These are phyloP conservation scores for Elaphurus davidianus DNA, from an alignment of 2,113 vertebrate genomes.

Conservation along the genomic window DNA sequence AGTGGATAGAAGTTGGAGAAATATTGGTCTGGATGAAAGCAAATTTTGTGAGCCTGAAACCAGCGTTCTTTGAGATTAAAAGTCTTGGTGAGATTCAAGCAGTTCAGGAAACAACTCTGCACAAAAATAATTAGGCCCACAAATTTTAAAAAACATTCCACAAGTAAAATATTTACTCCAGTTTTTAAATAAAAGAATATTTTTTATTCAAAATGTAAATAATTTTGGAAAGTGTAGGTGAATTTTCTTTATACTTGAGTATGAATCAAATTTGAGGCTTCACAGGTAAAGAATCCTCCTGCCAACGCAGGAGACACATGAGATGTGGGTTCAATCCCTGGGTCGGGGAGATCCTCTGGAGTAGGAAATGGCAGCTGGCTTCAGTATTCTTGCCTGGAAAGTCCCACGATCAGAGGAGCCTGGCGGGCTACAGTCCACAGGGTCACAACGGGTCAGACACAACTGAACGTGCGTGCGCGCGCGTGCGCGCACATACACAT, in stretches of 20 bases:
- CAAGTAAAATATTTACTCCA: not conserved
- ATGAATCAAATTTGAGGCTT: not conserved
- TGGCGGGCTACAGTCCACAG: not conserved
- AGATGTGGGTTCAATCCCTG: not conserved
- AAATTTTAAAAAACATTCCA: not conserved
- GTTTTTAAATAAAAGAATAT: not conserved
- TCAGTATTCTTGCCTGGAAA: not conserved
- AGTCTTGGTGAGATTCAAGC: not conserved
- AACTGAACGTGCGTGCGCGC: not conserved
- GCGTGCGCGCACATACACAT: not conserved
- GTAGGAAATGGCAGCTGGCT: not conserved
- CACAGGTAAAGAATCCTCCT: not conserved
- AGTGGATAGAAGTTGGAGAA: not conserved
- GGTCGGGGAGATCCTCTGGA: not conserved
- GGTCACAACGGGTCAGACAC: not conserved
- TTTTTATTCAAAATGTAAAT: not conserved
- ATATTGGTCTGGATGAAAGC: not conserved
- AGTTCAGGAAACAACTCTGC: not conserved
- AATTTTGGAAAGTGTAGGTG: not conserved
- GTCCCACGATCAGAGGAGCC: not conserved
- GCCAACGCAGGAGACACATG: not conserved
- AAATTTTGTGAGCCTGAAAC: not conserved
- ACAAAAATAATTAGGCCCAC: not conserved
- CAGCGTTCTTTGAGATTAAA: not conserved
- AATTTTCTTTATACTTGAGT: not conserved